Conservation (phyloP, 2,888 invertebrate species). For the Mylabris sibirica region DNA sequence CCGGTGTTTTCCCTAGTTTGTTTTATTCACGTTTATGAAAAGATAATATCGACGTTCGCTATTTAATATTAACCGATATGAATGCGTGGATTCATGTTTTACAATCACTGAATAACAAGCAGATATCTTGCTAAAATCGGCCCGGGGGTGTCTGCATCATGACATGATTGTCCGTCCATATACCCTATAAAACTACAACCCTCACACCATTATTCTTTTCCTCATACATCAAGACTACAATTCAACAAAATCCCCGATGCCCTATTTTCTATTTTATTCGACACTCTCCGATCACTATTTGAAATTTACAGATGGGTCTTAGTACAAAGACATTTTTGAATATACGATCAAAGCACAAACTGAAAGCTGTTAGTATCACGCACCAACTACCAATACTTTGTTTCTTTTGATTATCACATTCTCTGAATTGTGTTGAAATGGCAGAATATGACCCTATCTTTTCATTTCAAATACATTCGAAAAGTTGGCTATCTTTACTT, state of each 20-base stretch:
- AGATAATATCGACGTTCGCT: constrained; percentile 42
- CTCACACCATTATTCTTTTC: constrained; percentile 3
- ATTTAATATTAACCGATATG: constrained; percentile 41
- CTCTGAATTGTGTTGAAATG: constrained; percentile 48
- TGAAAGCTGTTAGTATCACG: constrained; percentile 45
- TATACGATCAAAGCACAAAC: constrained; percentile 52
- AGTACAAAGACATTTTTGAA: constrained; percentile 56
- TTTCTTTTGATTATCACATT: constrained; percentile 57
- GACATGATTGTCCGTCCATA: constrained; percentile 20
- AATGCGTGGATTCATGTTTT: constrained; percentile 35
- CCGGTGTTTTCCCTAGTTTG: constrained; percentile 43
- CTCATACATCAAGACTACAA: constrained; percentile 25
- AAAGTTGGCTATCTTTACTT: constrained; percentile 18
- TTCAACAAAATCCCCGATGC: constrained; percentile 27
- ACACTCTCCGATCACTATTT: constrained; percentile 36
- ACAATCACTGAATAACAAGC: constrained; percentile 31
- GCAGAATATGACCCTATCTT: constrained; percentile 50
- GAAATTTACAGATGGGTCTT: constrained; percentile 43
- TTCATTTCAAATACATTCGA: constrained; percentile 29
- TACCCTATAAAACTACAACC: background rate
- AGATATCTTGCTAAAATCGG: background rate
- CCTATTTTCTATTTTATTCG: constrained; percentile 32
- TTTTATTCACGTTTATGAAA: constrained; percentile 45
- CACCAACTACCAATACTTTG: constrained; percentile 51
- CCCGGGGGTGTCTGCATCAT: background rate